Evolutionary conservation across 2,113 vertebrate species (phyloP).

Genomic region (Hipposideros armiger): DNA sequence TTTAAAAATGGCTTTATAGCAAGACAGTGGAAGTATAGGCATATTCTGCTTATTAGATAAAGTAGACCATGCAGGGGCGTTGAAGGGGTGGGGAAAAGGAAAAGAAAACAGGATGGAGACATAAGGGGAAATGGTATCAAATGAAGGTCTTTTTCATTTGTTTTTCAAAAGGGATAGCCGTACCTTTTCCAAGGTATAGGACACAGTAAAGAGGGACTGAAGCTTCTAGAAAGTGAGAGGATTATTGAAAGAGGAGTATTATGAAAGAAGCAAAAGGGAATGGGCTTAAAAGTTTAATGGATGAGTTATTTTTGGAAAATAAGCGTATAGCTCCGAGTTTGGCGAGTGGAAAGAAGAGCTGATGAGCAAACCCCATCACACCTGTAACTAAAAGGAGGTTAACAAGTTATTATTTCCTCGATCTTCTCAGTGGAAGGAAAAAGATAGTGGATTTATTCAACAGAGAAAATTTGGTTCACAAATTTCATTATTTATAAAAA

Average conservation of each 20-base stretch:
- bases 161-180: neutral
- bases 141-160: neutral
- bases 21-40: neutral
- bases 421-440: neutral
- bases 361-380: neutral
- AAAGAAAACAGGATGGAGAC: neutral
- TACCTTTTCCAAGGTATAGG: constrained; percentile 6
- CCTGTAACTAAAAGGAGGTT: neutral
- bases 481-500: constrained; percentile 22
- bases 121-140: neutral
- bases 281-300: neutral
- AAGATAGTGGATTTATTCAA: constrained; percentile 4
- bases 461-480: neutral
- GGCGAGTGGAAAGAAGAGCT: neutral
- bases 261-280: neutral
- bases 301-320: constrained; percentile 18
- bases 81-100: neutral
- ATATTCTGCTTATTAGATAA: neutral
- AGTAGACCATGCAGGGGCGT: neutral
- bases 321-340: neutral
- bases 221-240: neutral
- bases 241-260: constrained; percentile 31
- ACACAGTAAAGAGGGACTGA: neutral
- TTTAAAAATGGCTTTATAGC: neutral
- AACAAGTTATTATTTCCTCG: neutral